Evolutionary conservation across 2,888 invertebrate species (phyloP).

Genomic region (Calameuta filiformis): DNA sequence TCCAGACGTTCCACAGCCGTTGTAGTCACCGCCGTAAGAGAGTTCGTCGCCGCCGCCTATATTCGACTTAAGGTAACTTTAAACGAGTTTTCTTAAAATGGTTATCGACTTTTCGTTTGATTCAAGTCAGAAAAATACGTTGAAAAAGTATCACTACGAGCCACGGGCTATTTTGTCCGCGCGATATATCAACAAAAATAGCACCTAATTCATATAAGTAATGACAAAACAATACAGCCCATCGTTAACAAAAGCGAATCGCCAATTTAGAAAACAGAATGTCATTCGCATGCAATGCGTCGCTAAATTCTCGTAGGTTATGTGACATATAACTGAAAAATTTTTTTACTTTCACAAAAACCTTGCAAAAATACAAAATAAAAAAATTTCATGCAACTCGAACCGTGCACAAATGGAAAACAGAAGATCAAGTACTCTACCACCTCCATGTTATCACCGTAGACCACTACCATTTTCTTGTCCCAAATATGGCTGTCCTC

Average conservation of each 20-base stretch:
- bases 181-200: background rate
- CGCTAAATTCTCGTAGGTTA: background rate
- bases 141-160: background rate
- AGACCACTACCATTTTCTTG: constrained; percentile 40
- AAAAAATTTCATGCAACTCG: constrained; percentile 29
- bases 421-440: constrained; percentile 31
- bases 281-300: background rate
- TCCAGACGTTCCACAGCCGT: background rate
- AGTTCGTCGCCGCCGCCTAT: background rate
- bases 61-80: background rate
- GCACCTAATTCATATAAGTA: background rate
- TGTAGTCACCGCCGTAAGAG: background rate
- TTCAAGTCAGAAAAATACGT: background rate
- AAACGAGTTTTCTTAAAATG: background rate
- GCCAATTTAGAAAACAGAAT: background rate
- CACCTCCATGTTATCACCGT: constrained; percentile 43
- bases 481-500: constrained; percentile 39
- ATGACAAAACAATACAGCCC: background rate
- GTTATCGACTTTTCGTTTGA: background rate
- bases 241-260: background rate
- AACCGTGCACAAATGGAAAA: background rate
- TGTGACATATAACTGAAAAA: background rate
- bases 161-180: background rate
- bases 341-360: background rate
- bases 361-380: background rate